Evolutionary conservation across 2,888 invertebrate species (phyloP).

Genomic region (Hydriomena furcata): DNA sequence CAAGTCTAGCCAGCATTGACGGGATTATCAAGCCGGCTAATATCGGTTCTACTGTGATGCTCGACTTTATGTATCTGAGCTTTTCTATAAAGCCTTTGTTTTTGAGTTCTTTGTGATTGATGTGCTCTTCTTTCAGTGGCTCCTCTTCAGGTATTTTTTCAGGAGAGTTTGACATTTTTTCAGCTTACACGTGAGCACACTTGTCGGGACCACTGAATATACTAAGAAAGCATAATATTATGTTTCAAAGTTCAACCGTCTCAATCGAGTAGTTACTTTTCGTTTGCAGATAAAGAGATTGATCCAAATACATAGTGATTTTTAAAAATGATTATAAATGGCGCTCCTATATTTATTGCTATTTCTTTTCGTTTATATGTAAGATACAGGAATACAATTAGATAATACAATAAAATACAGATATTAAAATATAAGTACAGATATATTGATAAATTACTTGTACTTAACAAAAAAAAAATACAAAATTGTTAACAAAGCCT

Average conservation of each 20-base stretch:
- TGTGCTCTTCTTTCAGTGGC: conserved; percentile 51
- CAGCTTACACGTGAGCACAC: conserved; percentile 7
- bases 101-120: conserved; percentile 38
- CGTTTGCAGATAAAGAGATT: conserved; percentile 34
- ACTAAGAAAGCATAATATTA: conserved; percentile 41
- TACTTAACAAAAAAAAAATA: too few species aligned
- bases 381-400: too few species aligned
- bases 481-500: too few species aligned
- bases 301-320: conserved; percentile 33
- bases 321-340: conserved; percentile 24
- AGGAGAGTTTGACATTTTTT: conserved; percentile 47
- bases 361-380: too few species aligned
- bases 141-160: conserved; percentile 52
- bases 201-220: conserved; percentile 33
- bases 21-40: conserved; percentile 87
- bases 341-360: conserved; percentile 6
- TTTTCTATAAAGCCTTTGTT: conserved; percentile 79
- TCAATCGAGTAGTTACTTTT: conserved; percentile 40
- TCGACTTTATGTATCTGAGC: conserved; percentile 76
- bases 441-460: too few species aligned
- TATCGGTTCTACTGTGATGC: conserved; percentile 89
- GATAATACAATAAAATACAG: too few species aligned
- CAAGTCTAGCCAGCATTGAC: conserved; percentile 86
- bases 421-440: too few species aligned
- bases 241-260: conserved; percentile 44